These are phyloP conservation scores for Balaeniceps rex DNA, from an alignment of 2,113 vertebrate species.

Conservation along the genomic window DNA sequence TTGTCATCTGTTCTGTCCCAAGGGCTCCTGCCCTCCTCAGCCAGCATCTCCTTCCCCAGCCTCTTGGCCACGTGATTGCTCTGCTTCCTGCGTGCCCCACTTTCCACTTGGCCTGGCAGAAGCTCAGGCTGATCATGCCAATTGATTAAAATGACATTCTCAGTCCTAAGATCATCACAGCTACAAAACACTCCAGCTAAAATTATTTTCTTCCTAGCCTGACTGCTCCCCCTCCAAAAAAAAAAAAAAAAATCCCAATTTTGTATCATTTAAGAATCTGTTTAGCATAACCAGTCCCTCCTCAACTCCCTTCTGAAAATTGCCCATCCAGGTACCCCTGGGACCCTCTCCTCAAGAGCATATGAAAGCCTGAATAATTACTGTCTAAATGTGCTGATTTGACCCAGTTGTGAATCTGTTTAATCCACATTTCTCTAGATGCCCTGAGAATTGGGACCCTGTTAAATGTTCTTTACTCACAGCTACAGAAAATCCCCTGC, in stretches of 20 bases:
- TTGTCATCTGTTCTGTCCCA: slow-evolving; percentile 11
- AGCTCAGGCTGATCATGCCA: neutral
- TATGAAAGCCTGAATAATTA: slow-evolving; percentile 48
- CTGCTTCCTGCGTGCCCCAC: neutral
- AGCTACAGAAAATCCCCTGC: slow-evolving; percentile 54
- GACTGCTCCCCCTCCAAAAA: too few relatives aligned
- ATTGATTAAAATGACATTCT: slow-evolving; percentile 20
- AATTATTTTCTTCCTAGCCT: neutral
- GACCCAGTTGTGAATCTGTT: slow-evolving; percentile 60
- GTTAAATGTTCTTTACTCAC: slow-evolving; percentile 61
- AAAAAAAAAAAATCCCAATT: neutral
- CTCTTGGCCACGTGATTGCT: neutral
- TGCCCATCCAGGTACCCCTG: neutral
- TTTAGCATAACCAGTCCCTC: neutral
- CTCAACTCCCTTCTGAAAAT: neutral
- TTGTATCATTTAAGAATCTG: slow-evolving; percentile 5
- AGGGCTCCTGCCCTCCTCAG: neutral
- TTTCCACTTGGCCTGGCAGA: slow-evolving; percentile 21
- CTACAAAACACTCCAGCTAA: neutral
- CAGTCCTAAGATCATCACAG: neutral
- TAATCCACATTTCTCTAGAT: slow-evolving; percentile 62
- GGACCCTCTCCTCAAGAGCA: slow-evolving; percentile 8
- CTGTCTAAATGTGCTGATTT: slow-evolving; percentile 50
- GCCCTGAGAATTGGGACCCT: slow-evolving; percentile 61
- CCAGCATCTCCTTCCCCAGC: neutral